A percentile compares a stretch with the other conserved stretches of the same genome.
Conservation (phyloP, 2,797 vertebrate genomes). For the Liasis olivaceus region DNA sequence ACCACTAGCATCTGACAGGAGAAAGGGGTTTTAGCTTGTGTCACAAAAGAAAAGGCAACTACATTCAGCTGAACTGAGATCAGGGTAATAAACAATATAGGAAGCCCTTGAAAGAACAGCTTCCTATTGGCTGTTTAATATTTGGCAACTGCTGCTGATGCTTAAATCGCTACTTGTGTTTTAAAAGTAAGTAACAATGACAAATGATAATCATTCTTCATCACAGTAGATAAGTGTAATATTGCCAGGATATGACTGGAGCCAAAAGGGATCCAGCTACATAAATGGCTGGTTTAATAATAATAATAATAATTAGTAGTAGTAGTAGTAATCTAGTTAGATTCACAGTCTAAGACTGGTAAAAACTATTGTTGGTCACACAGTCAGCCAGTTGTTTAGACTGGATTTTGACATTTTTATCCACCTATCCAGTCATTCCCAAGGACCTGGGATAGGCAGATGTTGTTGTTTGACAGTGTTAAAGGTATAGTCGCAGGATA, state of each 20-base stretch:
- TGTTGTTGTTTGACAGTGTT: too few relatives aligned
- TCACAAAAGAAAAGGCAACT: neutral
- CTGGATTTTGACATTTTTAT: too few relatives aligned
- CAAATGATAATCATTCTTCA: neutral
- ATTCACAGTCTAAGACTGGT: neutral
- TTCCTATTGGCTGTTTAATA: neutral
- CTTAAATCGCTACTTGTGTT: neutral
- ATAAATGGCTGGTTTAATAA: neutral
- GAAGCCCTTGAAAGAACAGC: neutral
- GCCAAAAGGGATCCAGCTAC: neutral
- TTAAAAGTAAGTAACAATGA: constrained; percentile 2
- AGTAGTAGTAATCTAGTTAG: neutral
- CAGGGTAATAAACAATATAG: neutral
- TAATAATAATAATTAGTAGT: neutral
- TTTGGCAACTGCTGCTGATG: constrained; percentile 1
- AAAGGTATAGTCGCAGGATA: too few relatives aligned
- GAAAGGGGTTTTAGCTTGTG: neutral
- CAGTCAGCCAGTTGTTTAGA: too few relatives aligned
- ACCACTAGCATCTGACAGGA: neutral
- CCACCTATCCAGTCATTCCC: too few relatives aligned
- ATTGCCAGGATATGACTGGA: neutral
- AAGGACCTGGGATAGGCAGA: too few relatives aligned
- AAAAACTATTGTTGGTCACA: neutral
- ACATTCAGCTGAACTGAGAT: neutral
- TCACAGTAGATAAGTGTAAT: neutral